Evolutionary conservation across 2,888 invertebrate species (phyloP).

Genomic region (Agrenia bidenticulata): DNA sequence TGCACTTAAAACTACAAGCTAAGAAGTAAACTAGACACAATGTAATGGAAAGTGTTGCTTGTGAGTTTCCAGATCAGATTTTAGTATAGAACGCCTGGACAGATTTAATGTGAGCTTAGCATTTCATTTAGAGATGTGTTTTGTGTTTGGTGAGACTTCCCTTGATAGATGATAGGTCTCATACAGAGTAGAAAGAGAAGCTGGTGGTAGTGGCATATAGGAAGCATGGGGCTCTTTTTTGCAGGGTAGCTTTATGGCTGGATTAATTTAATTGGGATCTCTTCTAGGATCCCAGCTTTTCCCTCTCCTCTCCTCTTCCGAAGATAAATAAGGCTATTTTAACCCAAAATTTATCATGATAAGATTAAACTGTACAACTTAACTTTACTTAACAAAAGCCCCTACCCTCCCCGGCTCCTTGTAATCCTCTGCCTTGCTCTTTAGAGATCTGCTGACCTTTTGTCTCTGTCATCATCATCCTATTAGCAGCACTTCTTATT

Average conservation of each 20-base stretch:
- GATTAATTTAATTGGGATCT: slow-evolving; percentile 53
- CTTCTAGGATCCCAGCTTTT: slow-evolving; percentile 22
- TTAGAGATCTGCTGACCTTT: slow-evolving; percentile 33
- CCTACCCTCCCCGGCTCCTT: not conserved
- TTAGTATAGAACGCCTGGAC: slow-evolving; percentile 33
- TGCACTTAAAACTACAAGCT: too few species aligned
- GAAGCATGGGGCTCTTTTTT: not conserved
- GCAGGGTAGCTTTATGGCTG: slow-evolving; percentile 50
- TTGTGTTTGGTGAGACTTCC: not conserved
- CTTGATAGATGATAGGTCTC: too few species aligned
- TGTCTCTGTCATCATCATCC: slow-evolving; percentile 42
- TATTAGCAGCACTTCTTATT: slow-evolving; percentile 23
- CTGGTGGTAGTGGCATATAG: not conserved
- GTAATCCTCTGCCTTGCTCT: slow-evolving; percentile 10
- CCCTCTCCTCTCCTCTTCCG: slow-evolving; percentile 20
- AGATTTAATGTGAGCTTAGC: slow-evolving; percentile 31
- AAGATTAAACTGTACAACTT: slow-evolving; percentile 50
- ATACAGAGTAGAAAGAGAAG: not conserved
- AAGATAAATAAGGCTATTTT: slow-evolving; percentile 53
- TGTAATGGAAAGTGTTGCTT: too few species aligned
- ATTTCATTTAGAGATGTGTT: slow-evolving; percentile 25
- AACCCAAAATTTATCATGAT: slow-evolving; percentile 52
- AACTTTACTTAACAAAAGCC: slow-evolving; percentile 39
- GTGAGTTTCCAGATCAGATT: not conserved
- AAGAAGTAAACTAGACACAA: too few species aligned